Evolutionary conservation across 1,140 invertebrate species (phyloP).

Genomic region (Eriosoma lanigerum): DNA sequence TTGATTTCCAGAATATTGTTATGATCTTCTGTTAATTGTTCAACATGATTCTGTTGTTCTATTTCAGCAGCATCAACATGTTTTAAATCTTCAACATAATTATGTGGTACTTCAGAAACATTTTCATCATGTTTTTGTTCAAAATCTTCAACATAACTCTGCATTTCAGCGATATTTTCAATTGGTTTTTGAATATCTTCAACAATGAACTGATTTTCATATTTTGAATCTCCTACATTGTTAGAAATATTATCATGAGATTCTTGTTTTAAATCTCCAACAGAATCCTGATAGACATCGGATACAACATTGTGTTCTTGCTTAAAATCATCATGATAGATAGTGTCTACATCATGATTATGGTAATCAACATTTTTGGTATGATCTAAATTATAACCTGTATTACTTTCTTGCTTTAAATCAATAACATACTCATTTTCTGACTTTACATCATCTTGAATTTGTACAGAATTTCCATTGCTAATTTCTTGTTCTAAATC

Average conservation of each 20-base stretch:
- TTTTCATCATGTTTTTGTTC: neutral
- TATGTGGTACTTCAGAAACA: neutral
- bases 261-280: neutral
- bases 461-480: neutral
- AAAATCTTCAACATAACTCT: neutral
- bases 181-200: neutral
- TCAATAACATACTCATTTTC: neutral
- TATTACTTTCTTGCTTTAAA: neutral
- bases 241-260: neutral
- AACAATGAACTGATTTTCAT: neutral
- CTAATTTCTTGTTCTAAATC: slow-evolving; percentile 21
- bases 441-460: neutral
- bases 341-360: neutral
- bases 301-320: neutral
- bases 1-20: neutral
- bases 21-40: neutral
- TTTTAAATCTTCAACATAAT: neutral
- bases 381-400: neutral
- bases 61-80: too few relatives aligned
- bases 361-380: neutral
- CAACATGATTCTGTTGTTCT: neutral
- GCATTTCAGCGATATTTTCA: neutral
- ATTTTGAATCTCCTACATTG: neutral
- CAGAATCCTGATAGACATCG: too few relatives aligned
- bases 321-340: neutral